phyloP scores from a whole-genome alignment of 2,113 vertebrate genomes.

The Crotalus viridis region DNA sequence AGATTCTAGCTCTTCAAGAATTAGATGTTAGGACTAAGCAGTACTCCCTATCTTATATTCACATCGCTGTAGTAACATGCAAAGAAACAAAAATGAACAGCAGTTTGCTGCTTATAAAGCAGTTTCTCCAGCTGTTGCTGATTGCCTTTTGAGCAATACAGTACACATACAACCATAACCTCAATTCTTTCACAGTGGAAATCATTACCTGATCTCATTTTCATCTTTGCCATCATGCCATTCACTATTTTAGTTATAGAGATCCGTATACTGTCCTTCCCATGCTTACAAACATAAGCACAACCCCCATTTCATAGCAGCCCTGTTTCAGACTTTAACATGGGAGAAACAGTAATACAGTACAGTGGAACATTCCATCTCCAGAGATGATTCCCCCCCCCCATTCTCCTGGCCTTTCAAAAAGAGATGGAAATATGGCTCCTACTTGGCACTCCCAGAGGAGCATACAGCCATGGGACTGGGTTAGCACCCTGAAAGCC shows the following conservation, averaged over 20 bases:
- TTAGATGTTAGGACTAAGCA: neutral
- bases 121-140: constrained; percentile 11
- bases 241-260: neutral
- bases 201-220: neutral
- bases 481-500: too few species aligned
- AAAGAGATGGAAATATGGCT: too few species aligned
- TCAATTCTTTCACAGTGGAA: neutral
- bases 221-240: neutral
- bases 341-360: neutral
- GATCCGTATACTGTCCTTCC: neutral
- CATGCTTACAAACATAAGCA: neutral
- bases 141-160: constrained; percentile 3
- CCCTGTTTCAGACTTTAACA: neutral
- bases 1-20: neutral
- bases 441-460: too few species aligned
- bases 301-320: neutral
- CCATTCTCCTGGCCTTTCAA: too few species aligned
- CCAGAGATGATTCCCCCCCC: too few species aligned
- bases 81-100: neutral
- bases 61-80: neutral
- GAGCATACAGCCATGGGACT: too few species aligned
- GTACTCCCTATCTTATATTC: neutral
- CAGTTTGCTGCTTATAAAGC: neutral
- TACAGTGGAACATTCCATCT: too few species aligned
- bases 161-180: neutral